These are phyloP conservation scores for Eumerus sabulonum DNA, from an alignment of 2,888 invertebrate genomes.

Conservation along the genomic window DNA sequence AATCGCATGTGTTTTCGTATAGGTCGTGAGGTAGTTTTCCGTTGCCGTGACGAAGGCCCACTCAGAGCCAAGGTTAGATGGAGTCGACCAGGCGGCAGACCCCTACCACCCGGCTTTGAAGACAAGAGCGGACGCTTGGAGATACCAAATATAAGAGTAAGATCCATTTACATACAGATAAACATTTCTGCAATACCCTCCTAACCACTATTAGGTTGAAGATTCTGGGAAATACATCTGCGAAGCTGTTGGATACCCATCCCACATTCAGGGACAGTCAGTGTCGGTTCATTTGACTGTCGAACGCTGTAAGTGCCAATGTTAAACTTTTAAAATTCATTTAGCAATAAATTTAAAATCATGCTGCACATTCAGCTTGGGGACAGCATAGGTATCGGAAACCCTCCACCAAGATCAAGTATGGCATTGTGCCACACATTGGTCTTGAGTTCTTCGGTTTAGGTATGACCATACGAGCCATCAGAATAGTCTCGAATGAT, in stretches of 20 bases:
- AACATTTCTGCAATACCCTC: background rate
- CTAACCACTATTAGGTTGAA: conserved; percentile 79
- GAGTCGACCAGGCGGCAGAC: conserved; percentile 85
- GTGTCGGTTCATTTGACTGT: conserved; percentile 86
- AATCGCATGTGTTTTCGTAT: conserved; percentile 13
- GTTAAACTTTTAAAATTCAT: conserved; percentile 36
- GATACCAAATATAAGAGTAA: conserved; percentile 88
- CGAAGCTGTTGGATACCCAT: conserved; percentile 85
- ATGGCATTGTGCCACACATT: conserved; percentile 81
- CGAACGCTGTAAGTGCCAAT: conserved; percentile 85
- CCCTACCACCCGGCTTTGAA: conserved; percentile 87
- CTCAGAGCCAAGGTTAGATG: conserved; percentile 87
- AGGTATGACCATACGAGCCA: conserved; percentile 78
- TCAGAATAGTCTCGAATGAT: background rate
- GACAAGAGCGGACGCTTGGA: conserved; percentile 90
- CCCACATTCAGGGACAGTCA: conserved; percentile 83
- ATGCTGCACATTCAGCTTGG: conserved; percentile 76
- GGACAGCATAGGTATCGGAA: conserved; percentile 75
- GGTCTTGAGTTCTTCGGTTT: conserved; percentile 82
- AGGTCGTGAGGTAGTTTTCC: conserved; percentile 96
- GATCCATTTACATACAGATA: conserved; percentile 41
- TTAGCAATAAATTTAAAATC: conserved; percentile 20
- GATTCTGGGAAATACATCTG: conserved; percentile 92
- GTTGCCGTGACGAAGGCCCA: conserved; percentile 94
- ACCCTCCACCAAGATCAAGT: conserved; percentile 79